These are phyloP conservation scores for Onthophagus sagittarius DNA, from an alignment of 2,888 invertebrate species.

Conservation along the genomic window DNA sequence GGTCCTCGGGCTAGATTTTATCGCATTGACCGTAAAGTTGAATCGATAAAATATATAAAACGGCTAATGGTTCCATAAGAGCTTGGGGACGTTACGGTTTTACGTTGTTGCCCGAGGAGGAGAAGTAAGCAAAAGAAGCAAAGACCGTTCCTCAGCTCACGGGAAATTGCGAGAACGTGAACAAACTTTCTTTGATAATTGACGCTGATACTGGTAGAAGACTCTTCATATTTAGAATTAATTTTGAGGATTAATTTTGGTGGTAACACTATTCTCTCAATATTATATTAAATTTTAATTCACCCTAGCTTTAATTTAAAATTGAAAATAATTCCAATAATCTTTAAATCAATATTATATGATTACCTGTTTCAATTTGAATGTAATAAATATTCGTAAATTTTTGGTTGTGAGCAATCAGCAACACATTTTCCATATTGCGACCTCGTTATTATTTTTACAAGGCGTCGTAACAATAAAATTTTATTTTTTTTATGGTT, in stretches of 20 bases:
- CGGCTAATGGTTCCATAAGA: conserved; percentile 9
- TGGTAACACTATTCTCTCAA: not conserved
- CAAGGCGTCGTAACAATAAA: not conserved
- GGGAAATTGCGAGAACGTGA: not conserved
- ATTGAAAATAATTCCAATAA: too few relatives aligned
- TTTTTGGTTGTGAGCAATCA: not conserved
- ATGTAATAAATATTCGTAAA: not conserved
- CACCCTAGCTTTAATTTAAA: too few relatives aligned
- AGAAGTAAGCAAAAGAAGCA: not conserved
- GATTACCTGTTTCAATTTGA: too few relatives aligned
- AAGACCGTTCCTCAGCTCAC: not conserved
- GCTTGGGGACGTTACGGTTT: conserved; percentile 5
- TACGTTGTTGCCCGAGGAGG: not conserved
- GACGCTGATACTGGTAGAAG: not conserved
- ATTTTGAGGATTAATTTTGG: not conserved
- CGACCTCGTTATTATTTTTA: not conserved
- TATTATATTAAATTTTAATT: too few relatives aligned
- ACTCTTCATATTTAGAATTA: not conserved
- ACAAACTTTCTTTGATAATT: conserved; percentile 2
- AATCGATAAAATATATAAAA: conserved; percentile 13
- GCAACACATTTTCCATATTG: not conserved
- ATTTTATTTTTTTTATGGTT: not conserved
- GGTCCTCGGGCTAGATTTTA: conserved; percentile 4
- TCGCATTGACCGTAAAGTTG: conserved; percentile 8
- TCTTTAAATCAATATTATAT: too few relatives aligned